These are phyloP conservation scores for Drosophila nigromelanica DNA, from an alignment of 1,140 invertebrate species.

Conservation along the genomic window DNA sequence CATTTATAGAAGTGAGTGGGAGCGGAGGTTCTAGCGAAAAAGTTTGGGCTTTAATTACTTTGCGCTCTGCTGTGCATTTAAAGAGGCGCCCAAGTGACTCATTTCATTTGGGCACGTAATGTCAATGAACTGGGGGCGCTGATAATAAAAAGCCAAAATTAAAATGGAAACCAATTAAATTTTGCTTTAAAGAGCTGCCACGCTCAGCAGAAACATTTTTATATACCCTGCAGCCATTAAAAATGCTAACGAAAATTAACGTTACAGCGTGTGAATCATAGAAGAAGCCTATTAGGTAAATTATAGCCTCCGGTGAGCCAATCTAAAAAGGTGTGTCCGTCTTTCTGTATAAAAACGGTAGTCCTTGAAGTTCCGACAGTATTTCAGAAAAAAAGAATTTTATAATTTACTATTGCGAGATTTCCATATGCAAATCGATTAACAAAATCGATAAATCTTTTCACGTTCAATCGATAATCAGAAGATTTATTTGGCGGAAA, in stretches of 20 bases:
- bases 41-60: slow-evolving; percentile 72
- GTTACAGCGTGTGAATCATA: no score
- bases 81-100: slow-evolving; percentile 28
- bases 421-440: no score
- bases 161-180: slow-evolving; percentile 40
- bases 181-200: slow-evolving; percentile 34
- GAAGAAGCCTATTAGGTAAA: background rate
- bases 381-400: no score
- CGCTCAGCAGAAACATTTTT: slow-evolving; percentile 29
- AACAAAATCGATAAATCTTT: no score
- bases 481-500: no score
- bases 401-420: no score
- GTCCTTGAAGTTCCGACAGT: no score
- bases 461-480: no score
- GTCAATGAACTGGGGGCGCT: slow-evolving; percentile 28
- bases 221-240: slow-evolving; percentile 7
- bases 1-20: background rate
- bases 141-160: slow-evolving; percentile 22
- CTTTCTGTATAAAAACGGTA: no score
- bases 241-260: background rate
- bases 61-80: slow-evolving; percentile 27
- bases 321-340: no score
- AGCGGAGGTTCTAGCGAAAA: background rate
- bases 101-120: slow-evolving; percentile 39
- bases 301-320: no score